A percentile compares a stretch with the other conserved stretches of the same genome.
Evolutionary conservation across 2,888 invertebrate species (phyloP).

Genomic region (Sylvicola cinctus): DNA sequence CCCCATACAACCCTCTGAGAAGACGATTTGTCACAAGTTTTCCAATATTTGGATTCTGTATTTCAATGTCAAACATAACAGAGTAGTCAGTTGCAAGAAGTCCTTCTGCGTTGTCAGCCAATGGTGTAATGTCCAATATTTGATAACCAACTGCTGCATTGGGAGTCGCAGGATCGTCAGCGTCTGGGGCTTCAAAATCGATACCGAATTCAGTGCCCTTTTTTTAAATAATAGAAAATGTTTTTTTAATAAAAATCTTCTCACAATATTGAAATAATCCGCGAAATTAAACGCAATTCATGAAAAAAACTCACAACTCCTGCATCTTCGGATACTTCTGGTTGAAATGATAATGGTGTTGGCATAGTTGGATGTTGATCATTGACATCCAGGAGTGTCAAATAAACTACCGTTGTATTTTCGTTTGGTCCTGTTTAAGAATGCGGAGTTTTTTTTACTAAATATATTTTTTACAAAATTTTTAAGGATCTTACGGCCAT

Average conservation of each 20-base stretch:
- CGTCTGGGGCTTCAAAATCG: slow-evolving; percentile 29
- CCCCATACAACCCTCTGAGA: slow-evolving; percentile 34
- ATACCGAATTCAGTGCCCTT: slow-evolving; percentile 5
- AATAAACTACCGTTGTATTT: slow-evolving; percentile 17
- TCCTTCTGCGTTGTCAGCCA: neutral
- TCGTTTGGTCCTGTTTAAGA: slow-evolving; percentile 11
- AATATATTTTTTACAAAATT: neutral
- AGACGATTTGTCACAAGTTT: slow-evolving; percentile 10
- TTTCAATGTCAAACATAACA: neutral
- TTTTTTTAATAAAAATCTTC: no score
- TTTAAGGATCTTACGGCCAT: slow-evolving; percentile 14
- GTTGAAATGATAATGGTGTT: slow-evolving; percentile 9
- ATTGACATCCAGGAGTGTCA: slow-evolving; percentile 34
- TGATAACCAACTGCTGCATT: slow-evolving; percentile 32
- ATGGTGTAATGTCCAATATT: slow-evolving; percentile 20
- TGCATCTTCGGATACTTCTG: slow-evolving; percentile 13
- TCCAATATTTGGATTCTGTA: neutral
- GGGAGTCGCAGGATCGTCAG: slow-evolving; percentile 30
- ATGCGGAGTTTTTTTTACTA: slow-evolving; percentile 3
- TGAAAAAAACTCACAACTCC: slow-evolving; percentile 9
- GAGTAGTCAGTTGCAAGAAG: neutral
- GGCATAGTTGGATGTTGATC: slow-evolving; percentile 36
- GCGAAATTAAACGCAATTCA: slow-evolving; percentile 10
- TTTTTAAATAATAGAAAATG: no score
- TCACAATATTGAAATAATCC: neutral